Base-by-base conservation (phyloP, 2,888 invertebrate species). In the Hetaerina titia region DNA sequence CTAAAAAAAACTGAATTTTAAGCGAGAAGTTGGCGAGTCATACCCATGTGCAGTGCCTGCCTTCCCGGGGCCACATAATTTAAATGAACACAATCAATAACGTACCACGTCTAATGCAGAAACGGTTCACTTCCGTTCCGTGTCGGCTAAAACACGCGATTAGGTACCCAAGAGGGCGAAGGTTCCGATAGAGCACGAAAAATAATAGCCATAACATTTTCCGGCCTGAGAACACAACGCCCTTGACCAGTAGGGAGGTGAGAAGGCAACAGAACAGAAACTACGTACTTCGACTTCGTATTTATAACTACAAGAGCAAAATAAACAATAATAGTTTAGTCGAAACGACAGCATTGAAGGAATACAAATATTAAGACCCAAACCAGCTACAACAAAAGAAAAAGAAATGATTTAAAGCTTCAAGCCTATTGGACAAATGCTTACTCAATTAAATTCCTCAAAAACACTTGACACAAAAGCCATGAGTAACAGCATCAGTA, bases 91-190 rank as follows among this genome's bases (percentile, higher is more conserved):
- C 81, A 81, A 81, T 81, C 81, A 81, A 81, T 81, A 81, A 11
- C 25, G 81, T 31, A 7, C 81, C 81, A 81, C 81, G 81, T 81
- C 81, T 25, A 31, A 31, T 31, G 31, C 31, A 81, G 81, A 81
- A 31, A 81, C 81, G 31, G 31, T 81, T 81, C 81, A 81, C 81
- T 81, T 69, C 69, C 69, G 69, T 69, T 31, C 69, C 11, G 81
- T 22, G 15, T 1, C 11, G 11, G 31, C 11, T 25, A 8, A 31
- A 4, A 22, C 69, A 81, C 81, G 81, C 81, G 81, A 81, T 81
- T 81, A 81, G 81, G 81, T 31, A 31, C 31, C 81, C 81, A 81
- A 31, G 81, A 31, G 81, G 31, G 81, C 81, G 31, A 25, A 31
- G 81, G 31, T 81, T 81, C 31, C 81, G 25, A 31, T 22, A 31